phyloP scores from a whole-genome alignment of 2,888 invertebrate species.

The Lithophane semibrunnea region DNA sequence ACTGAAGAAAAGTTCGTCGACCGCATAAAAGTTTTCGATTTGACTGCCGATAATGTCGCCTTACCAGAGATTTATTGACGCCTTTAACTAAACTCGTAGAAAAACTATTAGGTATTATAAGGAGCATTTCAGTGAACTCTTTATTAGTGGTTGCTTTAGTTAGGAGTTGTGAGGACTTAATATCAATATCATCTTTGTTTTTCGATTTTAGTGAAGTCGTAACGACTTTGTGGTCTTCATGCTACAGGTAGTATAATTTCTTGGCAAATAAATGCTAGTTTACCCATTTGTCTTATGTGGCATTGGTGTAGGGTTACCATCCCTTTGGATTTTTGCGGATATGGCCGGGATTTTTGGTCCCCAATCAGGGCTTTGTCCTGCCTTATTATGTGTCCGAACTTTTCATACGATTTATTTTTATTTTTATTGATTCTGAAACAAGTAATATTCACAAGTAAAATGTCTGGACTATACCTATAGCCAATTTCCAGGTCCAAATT shows the following conservation, averaged over 20 bases:
- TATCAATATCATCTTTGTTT: not conserved
- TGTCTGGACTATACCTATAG: not conserved
- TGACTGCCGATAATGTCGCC: conserved; percentile 40
- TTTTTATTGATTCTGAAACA: not conserved
- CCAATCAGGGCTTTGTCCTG: not conserved
- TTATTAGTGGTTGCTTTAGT: not conserved
- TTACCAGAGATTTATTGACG: conserved; percentile 42
- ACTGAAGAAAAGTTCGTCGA: conserved; percentile 41
- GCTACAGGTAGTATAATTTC: not conserved
- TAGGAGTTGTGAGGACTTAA: not conserved
- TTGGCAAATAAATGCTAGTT: not conserved
- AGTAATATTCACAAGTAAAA: not conserved
- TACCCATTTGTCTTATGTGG: not conserved
- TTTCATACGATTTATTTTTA: not conserved
- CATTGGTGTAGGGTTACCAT: not conserved
- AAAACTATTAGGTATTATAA: conserved; percentile 17
- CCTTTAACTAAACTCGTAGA: conserved; percentile 16
- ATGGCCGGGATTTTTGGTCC: not conserved
- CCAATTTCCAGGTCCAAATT: too few species aligned
- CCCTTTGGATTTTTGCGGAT: not conserved
- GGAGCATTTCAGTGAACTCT: conserved; percentile 30
- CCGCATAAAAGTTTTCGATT: conserved; percentile 53
- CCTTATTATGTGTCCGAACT: not conserved
- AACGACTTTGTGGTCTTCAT: not conserved
- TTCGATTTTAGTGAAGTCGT: not conserved